A percentile compares a stretch with the other conserved stretches of the same genome.
Conservation (phyloP, 2,797 vertebrate species). For the Triplophysa bombifrons region DNA sequence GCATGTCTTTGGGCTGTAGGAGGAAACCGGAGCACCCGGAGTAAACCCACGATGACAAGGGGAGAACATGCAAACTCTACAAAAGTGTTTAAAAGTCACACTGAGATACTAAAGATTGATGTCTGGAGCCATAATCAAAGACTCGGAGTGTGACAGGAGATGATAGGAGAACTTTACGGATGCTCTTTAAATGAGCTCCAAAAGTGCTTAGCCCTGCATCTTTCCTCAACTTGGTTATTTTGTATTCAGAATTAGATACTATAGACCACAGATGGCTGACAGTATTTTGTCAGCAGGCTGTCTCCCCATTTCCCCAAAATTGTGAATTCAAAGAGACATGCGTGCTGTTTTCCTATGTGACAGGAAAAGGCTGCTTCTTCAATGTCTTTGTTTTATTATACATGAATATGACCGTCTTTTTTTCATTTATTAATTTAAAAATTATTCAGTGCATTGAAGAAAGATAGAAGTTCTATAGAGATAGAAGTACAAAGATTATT, state of each 20-base stretch:
- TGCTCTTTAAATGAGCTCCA: slow-evolving; percentile 36
- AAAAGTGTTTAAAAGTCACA: slow-evolving; percentile 38
- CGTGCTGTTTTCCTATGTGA: slow-evolving; percentile 36
- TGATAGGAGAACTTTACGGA: slow-evolving; percentile 40
- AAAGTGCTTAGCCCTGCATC: slow-evolving; percentile 47
- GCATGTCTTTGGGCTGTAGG: no score
- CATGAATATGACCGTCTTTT: slow-evolving; percentile 44
- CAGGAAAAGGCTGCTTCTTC: slow-evolving; percentile 45
- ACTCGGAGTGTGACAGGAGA: slow-evolving; percentile 37
- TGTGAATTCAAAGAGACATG: slow-evolving; percentile 50
- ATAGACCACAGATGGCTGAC: slow-evolving; percentile 44
- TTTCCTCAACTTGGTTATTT: slow-evolving; percentile 43
- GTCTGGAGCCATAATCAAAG: slow-evolving; percentile 51
- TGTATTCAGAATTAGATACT: slow-evolving; percentile 44
- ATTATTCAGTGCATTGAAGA: slow-evolving; percentile 21
- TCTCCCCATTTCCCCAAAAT: slow-evolving; percentile 43
- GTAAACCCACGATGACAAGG: no score
- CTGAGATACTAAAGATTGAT: slow-evolving; percentile 28
- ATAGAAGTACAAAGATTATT: neutral
- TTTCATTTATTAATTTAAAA: slow-evolving; percentile 34
- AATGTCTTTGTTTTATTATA: slow-evolving; percentile 58
- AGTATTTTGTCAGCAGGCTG: slow-evolving; percentile 48
- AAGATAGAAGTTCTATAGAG: neutral
- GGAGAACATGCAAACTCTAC: neutral
- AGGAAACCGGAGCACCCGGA: no score